These are phyloP conservation scores for Eupristina koningsbergeri DNA, from an alignment of 1,140 invertebrate genomes.

Conservation along the genomic window DNA sequence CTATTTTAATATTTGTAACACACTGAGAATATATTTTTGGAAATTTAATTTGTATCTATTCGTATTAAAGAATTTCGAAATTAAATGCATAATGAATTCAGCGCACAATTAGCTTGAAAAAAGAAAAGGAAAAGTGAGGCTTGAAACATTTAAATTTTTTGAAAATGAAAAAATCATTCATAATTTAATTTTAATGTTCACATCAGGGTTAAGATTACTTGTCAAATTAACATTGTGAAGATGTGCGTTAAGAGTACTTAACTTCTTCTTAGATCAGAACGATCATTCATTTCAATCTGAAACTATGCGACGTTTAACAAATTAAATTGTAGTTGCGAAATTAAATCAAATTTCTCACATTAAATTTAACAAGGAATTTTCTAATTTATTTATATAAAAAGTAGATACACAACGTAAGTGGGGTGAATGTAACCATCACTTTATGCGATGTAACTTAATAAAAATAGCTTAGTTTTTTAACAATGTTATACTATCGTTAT, in stretches of 20 bases:
- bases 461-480: too few relatives aligned
- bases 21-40: too few relatives aligned
- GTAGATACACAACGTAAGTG: neutral
- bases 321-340: conserved; percentile 29
- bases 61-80: too few relatives aligned
- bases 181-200: conserved; percentile 1
- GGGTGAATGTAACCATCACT: conserved; percentile 26
- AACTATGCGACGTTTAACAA: conserved; percentile 34
- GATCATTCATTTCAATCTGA: conserved; percentile 27
- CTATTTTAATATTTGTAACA: too few relatives aligned
- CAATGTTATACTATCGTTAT: too few relatives aligned
- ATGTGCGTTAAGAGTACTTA: neutral
- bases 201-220: neutral
- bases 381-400: conserved; percentile 44
- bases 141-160: neutral
- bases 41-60: too few relatives aligned
- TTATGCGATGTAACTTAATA: conserved; percentile 48
- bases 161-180: conserved; percentile 9
- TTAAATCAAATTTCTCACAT: conserved; percentile 33
- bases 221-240: conserved; percentile 11
- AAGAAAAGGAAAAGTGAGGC: neutral
- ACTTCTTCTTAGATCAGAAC: conserved; percentile 28
- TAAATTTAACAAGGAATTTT: conserved; percentile 27
- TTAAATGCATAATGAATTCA: too few relatives aligned
- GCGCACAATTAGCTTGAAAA: neutral